Conservation (phyloP, 2,113 vertebrate species). For the Microtus pennsylvanicus region DNA sequence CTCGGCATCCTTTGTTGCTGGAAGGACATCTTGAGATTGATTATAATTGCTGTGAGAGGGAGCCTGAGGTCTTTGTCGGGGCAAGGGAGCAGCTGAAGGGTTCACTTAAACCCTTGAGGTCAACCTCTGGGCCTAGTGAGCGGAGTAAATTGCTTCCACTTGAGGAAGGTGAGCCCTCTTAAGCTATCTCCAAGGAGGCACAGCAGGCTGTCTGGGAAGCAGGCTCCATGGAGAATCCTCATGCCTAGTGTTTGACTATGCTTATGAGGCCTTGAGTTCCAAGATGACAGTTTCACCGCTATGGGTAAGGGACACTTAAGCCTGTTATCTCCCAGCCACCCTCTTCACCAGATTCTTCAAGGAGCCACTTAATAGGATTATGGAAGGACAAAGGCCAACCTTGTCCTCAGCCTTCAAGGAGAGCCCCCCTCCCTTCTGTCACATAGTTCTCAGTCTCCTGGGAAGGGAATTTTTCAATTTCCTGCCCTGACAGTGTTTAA, state of each 20-base stretch:
- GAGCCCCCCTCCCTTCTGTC: background rate
- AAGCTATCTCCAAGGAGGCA: background rate
- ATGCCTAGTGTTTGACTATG: background rate
- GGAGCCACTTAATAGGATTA: conserved; percentile 44
- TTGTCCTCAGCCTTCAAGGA: background rate
- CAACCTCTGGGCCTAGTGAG: background rate
- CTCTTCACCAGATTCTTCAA: background rate
- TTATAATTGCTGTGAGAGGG: conserved; percentile 3
- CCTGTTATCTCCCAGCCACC: background rate
- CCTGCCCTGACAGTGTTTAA: background rate
- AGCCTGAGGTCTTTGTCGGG: conserved; percentile 13
- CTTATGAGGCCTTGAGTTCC: background rate
- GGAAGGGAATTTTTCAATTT: conserved; percentile 42
- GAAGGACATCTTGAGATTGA: conserved; percentile 9
- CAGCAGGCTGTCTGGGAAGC: background rate
- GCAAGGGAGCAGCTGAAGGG: background rate
- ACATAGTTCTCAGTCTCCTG: background rate
- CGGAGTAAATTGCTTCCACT: conserved; percentile 37
- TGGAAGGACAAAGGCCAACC: background rate
- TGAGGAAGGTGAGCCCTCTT: background rate
- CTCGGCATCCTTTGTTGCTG: background rate
- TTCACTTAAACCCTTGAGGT: background rate
- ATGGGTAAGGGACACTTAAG: background rate
- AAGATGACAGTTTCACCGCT: background rate
- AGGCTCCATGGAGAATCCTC: background rate